Evolutionary conservation across 2,888 invertebrate species (phyloP), one percentile per base, ranked within the genome.

Genomic region (Lycaena phlaeas): DNA sequence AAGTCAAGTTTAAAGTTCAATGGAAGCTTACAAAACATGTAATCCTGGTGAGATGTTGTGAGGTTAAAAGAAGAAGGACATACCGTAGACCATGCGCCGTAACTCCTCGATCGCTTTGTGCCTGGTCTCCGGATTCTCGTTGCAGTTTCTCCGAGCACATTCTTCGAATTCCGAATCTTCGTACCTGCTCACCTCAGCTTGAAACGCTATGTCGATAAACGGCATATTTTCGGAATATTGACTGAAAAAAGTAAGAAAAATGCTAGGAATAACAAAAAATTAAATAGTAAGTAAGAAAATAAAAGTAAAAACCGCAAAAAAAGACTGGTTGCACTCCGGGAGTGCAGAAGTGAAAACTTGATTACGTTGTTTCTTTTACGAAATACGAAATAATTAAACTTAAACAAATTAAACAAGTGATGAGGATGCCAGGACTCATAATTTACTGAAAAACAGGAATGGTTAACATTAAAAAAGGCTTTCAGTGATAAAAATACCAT

Each of bases 151-250:
- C 44, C 59, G 62, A 4, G 82, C 81, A 36, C 57, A 55, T 40
- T 82, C 81, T 38, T 72, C 75, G 36, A 81, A 84, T 37, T 84
- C 82, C 1, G 68, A 48, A 46, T 84, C 81, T 46, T 82, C 82
- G 43, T 64, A 81, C 2, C 82, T 58, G 53, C 76, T 81, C 11
- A 81, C 49, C 50, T 84, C 82, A 1, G 82, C 82, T 60, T 73
- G 70, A 44, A 70, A 78, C 2, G 77, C 81, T 39, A 84, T 77
- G 40, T 82, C 74, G 6, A 78, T 47, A 51, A 84, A 84, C 39
- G 75, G 57, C 75, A 77, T 78, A 27, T 39, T 42, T 28, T 7
- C 22, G n/a, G n/a, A n/a, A n/a, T n/a, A n/a, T n/a, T n/a, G n/a
- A n/a, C n/a, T 4, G 2, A 9, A 30, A 9, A 30, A 15, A 6